Evolutionary conservation across 1,140 invertebrate genomes (phyloP), one percentile per base, ranked within the genome.

Genomic region (Pseudobourletiella spinata): DNA sequence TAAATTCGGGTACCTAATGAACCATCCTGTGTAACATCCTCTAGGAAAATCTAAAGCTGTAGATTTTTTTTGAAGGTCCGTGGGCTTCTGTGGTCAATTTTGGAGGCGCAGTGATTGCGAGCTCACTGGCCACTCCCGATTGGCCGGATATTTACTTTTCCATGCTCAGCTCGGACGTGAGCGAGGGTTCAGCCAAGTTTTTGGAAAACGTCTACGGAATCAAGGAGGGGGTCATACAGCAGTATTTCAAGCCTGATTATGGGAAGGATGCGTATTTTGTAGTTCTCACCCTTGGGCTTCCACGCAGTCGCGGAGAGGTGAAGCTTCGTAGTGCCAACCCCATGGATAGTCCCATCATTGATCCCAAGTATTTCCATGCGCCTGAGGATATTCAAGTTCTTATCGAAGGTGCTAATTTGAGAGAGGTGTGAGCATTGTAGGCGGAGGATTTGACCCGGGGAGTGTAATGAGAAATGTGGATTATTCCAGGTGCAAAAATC

Each of bases 121-220:
- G 89, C 0, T 91, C 91, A 73, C 91, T 91, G 71, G 86, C 85
- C 0, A 91, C 20, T 11, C 6, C 8, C 59, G 89, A 91, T 71
- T 92, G 88, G 87, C 89, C 89, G 0, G 89, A 94, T 70, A 91
- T 93, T 57, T 87, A 91, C 66, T 91, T 57, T 43, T 57, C 57
- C 1, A 57, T 65, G 59, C 16, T 28, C n/a, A 52, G 30, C 24
- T 42, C 39, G 2, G 59, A 57, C 0, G 59, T 65, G 2, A 50
- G 42, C 15, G 29, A 26, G 14, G 46, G 25, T 24, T 30, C 59
- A 25, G 59, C 63, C 2, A 44, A 57, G 11, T 32, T 59, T 22
- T 46, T 65, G 8, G 43, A 35, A 11, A 18, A 32, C 15, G 58
- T 61, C 16, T 1, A 57, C 0, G 63, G 63, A 18, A 24, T 56